Evolutionary conservation across 2,113 vertebrate genomes (phyloP).

Genomic region (Dicentrarchus labrax): DNA sequence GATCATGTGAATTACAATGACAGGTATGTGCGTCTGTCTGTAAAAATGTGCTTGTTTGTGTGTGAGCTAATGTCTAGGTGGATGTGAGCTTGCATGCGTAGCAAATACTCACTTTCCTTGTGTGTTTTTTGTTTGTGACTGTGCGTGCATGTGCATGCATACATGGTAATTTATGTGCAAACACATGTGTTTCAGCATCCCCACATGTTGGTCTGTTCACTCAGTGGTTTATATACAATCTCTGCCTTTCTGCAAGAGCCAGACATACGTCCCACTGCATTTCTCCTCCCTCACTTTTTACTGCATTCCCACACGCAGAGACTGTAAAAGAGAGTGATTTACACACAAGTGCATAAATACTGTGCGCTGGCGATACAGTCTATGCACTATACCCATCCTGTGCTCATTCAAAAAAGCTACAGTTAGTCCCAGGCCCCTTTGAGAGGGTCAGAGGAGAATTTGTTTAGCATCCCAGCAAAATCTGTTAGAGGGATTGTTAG

Average conservation of each 20-base stretch:
- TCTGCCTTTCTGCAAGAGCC: conserved; percentile 42
- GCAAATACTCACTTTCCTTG: not conserved
- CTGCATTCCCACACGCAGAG: conserved; percentile 73
- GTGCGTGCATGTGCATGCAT: conserved; percentile 41
- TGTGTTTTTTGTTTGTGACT: conserved; percentile 31
- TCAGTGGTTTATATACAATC: conserved; percentile 45
- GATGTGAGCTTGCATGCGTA: conserved; percentile 34
- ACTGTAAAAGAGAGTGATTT: conserved; percentile 74
- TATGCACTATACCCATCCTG: conserved; percentile 8
- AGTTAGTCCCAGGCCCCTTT: conserved; percentile 35
- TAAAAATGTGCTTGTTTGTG: conserved; percentile 30
- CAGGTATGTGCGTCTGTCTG: conserved; percentile 41
- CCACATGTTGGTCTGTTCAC: conserved; percentile 48
- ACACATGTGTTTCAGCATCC: conserved; percentile 53
- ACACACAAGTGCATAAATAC: conserved; percentile 70
- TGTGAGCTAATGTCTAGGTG: conserved; percentile 24
- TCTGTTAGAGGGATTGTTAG: conserved; percentile 27
- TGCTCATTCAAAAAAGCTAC: conserved; percentile 48
- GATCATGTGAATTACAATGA: conserved; percentile 63
- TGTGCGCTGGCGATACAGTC: conserved; percentile 42
- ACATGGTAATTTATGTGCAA: conserved; percentile 62
- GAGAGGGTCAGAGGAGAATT: conserved; percentile 53
- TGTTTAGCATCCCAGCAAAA: conserved; percentile 35
- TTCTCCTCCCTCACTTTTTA: conserved; percentile 60
- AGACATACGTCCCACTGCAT: conserved; percentile 41